Conservation (phyloP, 2,797 vertebrate genomes). For the Pempheris klunzingeri region DNA sequence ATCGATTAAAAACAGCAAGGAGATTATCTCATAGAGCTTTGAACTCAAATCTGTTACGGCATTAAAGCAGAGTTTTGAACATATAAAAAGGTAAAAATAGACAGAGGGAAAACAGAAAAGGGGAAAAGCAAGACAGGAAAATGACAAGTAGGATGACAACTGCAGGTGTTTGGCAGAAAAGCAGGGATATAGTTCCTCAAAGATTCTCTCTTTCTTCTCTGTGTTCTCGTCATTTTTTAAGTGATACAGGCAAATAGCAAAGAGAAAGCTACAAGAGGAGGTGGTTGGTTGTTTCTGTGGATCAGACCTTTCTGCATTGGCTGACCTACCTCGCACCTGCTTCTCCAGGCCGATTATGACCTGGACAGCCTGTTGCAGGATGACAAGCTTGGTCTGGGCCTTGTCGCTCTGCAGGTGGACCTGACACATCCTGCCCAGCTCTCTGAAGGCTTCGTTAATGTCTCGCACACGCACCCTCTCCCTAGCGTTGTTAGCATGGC, state of each 20-base stretch:
- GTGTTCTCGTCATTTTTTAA: slow-evolving; percentile 21
- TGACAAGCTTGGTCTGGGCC: slow-evolving; percentile 99
- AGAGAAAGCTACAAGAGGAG: slow-evolving; percentile 46
- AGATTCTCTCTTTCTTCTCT: slow-evolving; percentile 56
- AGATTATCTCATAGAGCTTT: not conserved
- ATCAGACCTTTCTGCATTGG: slow-evolving; percentile 58
- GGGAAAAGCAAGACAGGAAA: slow-evolving; percentile 49
- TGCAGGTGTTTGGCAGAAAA: slow-evolving; percentile 70
- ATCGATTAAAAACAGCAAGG: slow-evolving; percentile 11
- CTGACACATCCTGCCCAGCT: slow-evolving; percentile 99
- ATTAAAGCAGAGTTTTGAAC: slow-evolving; percentile 21
- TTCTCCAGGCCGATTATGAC: slow-evolving; percentile 99
- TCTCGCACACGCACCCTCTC: slow-evolving; percentile 98
- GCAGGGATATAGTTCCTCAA: slow-evolving; percentile 68
- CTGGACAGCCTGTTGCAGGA: slow-evolving; percentile 99
- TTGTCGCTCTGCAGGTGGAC: slow-evolving; percentile 99
- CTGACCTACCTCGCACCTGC: slow-evolving; percentile 99
- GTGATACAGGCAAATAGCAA: slow-evolving; percentile 45
- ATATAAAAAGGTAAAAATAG: slow-evolving; percentile 13
- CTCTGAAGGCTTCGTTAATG: slow-evolving; percentile 99
- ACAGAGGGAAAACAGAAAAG: slow-evolving; percentile 20
- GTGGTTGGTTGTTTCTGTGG: slow-evolving; percentile 42
- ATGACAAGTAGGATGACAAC: slow-evolving; percentile 50
- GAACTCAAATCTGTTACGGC: not conserved
- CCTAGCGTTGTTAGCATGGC: slow-evolving; percentile 98